Base-by-base conservation (phyloP, 2,113 vertebrate genomes). In the Cynocephalus volans region DNA sequence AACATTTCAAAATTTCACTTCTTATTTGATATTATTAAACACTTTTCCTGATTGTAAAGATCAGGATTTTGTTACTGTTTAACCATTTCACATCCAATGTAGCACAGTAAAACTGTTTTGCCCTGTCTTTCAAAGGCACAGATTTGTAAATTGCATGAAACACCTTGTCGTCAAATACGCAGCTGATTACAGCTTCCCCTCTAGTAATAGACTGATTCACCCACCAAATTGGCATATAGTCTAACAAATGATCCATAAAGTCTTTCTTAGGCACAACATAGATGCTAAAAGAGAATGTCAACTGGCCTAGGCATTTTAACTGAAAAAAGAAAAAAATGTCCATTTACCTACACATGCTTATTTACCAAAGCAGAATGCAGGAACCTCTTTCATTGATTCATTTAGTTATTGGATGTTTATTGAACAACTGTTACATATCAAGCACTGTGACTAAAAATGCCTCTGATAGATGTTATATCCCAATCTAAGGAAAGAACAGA, bases 21-120 rank as follows among this genome's bases (percentile, higher is more conserved):
- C 36, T 54, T 75, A 67, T 2, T 3, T 90, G 28, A 84, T 62
- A 84, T 52, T 72, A 56, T 73, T 70, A 81, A 93, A 54, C 14
- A 80, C 58, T 83, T 82, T 75, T 82, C 41, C 58, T 89, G 52
- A 81, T 48, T 70, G 24, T 65, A 89, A 93, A 96, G 50, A 75
- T 52, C 58, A 45, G 70, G 3, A n/a, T 65, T 93, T 64, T 60
- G 48, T 52, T 69, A 21, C n/a, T 89, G 28, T 77, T 83, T 67
- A 97, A 88, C 56, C 45, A 12, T 88, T 95, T 96, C 13, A 18
- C 2, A 69, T 10, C 64, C 60, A 81, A 2, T 33, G 1, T 10
- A 92, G 15, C 33, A 89, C 36, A 90, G n/a, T 80, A 60, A 88
- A 88, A 60, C 41, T n/a, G 0, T 50, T 54, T 93, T 50, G 24